These are phyloP conservation scores for Sebastes vulpes DNA, from an alignment of 2,797 vertebrate genomes.

Conservation along the genomic window DNA sequence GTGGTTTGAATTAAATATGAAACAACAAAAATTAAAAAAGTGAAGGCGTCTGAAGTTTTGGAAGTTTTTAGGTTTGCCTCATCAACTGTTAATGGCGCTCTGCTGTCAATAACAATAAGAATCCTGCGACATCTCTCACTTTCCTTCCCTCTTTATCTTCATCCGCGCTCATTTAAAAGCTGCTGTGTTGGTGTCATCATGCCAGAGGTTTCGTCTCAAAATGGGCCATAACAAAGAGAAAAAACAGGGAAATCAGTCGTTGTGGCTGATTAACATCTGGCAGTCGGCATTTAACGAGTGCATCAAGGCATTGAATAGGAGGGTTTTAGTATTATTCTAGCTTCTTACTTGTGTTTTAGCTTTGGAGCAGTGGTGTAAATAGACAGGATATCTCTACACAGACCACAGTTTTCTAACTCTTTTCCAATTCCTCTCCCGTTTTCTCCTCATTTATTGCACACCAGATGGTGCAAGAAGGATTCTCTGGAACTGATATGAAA, in stretches of 20 bases:
- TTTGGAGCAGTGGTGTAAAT: slow-evolving; percentile 30
- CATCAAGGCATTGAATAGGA: slow-evolving; percentile 39
- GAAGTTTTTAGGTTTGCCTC: slow-evolving; percentile 10
- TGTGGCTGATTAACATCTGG: slow-evolving; percentile 71
- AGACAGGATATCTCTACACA: slow-evolving; percentile 21
- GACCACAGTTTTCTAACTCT: slow-evolving; percentile 17
- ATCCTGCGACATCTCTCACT: slow-evolving; percentile 25
- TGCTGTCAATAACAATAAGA: slow-evolving; percentile 23
- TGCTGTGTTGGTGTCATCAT: slow-evolving; percentile 70
- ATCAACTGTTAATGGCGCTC: slow-evolving; percentile 17
- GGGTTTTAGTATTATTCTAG: slow-evolving; percentile 35
- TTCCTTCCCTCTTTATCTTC: slow-evolving; percentile 28
- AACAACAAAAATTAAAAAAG: background rate
- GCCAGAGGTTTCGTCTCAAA: slow-evolving; percentile 69
- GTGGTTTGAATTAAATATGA: slow-evolving; percentile 1
- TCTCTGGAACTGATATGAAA: slow-evolving; percentile 34
- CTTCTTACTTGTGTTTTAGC: slow-evolving; percentile 38
- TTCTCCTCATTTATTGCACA: slow-evolving; percentile 34
- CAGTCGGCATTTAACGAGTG: slow-evolving; percentile 52
- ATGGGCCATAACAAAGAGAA: slow-evolving; percentile 60
- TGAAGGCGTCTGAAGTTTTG: background rate
- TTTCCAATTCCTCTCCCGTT: slow-evolving; percentile 10
- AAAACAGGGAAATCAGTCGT: slow-evolving; percentile 28
- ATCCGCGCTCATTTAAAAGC: slow-evolving; percentile 69
- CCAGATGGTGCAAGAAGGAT: slow-evolving; percentile 50